Conservation (phyloP, 2,888 invertebrate genomes). For the Argyresthia goedartella region DNA sequence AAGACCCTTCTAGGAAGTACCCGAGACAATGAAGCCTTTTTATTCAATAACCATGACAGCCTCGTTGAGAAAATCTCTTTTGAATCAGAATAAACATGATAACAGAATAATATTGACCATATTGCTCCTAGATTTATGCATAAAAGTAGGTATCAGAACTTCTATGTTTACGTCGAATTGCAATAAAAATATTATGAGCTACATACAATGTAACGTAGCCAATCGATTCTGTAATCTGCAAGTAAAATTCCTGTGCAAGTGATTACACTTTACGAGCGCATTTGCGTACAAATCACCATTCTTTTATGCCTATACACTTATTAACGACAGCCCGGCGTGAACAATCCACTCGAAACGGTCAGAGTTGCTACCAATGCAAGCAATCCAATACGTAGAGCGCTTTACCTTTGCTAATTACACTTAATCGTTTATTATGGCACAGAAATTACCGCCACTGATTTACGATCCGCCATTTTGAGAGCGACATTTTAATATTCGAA, state of each 20-base stretch:
- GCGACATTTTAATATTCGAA: slow-evolving; percentile 55
- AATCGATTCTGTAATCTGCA: slow-evolving; percentile 1
- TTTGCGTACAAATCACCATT: slow-evolving; percentile 21
- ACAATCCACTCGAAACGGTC: background rate
- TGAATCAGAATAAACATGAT: too few species aligned
- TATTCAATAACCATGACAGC: too few species aligned
- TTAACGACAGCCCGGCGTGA: background rate
- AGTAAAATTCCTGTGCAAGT: background rate
- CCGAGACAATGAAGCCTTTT: too few species aligned
- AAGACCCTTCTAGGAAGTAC: too few species aligned
- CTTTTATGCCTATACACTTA: slow-evolving; percentile 5
- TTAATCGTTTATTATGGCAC: slow-evolving; percentile 58
- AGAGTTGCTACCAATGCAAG: background rate
- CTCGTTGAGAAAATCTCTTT: too few species aligned
- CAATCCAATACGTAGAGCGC: slow-evolving; percentile 14
- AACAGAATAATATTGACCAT: too few species aligned
- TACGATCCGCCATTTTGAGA: slow-evolving; percentile 52
- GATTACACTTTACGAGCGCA: slow-evolving; percentile 7
- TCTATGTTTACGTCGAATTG: too few species aligned
- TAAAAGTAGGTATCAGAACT: too few species aligned
- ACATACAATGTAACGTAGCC: too few species aligned
- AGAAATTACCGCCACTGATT: slow-evolving; percentile 61
- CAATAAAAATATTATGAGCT: too few species aligned
- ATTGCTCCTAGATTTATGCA: too few species aligned
- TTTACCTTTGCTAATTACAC: slow-evolving; percentile 61